Evolutionary conservation across 2,797 vertebrate genomes (phyloP).

Genomic region (Gila robusta): DNA sequence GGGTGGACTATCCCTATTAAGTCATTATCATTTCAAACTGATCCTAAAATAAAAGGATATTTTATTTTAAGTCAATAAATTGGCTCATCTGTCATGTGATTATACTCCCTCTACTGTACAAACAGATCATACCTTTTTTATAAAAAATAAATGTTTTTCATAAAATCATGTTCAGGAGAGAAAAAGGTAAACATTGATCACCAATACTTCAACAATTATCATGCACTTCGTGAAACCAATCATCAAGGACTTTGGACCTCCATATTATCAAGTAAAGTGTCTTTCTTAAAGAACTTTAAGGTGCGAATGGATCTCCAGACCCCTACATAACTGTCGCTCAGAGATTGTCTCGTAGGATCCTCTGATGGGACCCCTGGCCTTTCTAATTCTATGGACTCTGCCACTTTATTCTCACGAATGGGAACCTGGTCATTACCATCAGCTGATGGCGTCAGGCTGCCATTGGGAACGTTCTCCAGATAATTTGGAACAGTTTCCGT

Average conservation of each 20-base stretch:
- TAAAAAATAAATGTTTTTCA: conserved; percentile 65
- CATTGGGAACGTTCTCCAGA: conserved; percentile 65
- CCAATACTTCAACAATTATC: conserved; percentile 53
- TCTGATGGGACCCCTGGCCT: conserved; percentile 68
- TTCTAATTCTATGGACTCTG: conserved; percentile 68
- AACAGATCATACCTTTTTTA: conserved; percentile 53
- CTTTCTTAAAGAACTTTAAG: conserved; percentile 88
- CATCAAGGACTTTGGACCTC: conserved; percentile 90
- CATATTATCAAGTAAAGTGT: conserved; percentile 91
- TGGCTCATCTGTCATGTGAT: neutral
- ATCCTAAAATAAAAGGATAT: neutral
- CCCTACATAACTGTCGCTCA: conserved; percentile 86
- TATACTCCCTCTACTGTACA: conserved; percentile 50
- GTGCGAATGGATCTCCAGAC: conserved; percentile 92
- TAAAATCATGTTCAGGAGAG: conserved; percentile 54
- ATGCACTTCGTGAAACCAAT: conserved; percentile 58
- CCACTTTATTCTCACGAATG: conserved; percentile 65
- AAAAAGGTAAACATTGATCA: conserved; percentile 58
- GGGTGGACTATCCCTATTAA: neutral
- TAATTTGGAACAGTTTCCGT: conserved; percentile 65
- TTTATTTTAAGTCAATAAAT: conserved; percentile 8
- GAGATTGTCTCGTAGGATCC: conserved; percentile 66
- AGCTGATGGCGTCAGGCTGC: conserved; percentile 60
- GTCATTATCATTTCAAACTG: neutral
- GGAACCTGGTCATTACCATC: conserved; percentile 55